A percentile compares a stretch with the other conserved stretches of the same genome.
These are phyloP conservation scores for Astreopora myriophthalma DNA, from an alignment of 64 coral and sea anemone species.

Conservation along the genomic window DNA sequence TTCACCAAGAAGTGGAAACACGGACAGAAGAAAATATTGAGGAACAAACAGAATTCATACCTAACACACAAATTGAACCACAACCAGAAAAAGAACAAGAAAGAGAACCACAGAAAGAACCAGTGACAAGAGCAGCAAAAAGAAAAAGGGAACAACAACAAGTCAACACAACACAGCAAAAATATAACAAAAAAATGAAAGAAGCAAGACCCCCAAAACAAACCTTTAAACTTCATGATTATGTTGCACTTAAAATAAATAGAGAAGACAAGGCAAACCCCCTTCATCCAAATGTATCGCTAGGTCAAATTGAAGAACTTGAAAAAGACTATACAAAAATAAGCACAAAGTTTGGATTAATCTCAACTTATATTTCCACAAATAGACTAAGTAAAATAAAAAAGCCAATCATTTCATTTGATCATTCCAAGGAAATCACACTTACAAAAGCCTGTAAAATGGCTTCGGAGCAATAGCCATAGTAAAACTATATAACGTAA, in stretches of 20 bases:
- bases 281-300: neutral
- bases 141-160: neutral
- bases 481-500: too few relatives aligned
- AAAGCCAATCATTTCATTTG: too few relatives aligned
- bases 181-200: slow-evolving; percentile 3
- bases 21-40: neutral
- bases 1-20: neutral
- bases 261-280: neutral
- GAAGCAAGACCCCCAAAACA: neutral
- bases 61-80: neutral
- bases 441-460: too few relatives aligned
- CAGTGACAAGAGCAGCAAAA: neutral
- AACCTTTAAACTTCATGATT: neutral
- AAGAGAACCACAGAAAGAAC: neutral
- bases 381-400: too few relatives aligned
- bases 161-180: neutral
- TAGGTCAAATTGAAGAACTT: neutral
- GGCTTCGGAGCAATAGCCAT: too few relatives aligned
- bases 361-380: too few relatives aligned
- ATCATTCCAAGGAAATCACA: too few relatives aligned
- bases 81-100: too few relatives aligned
- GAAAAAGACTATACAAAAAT: too few relatives aligned
- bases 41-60: neutral
- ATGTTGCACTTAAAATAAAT: neutral
- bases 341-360: too few relatives aligned